Conservation (phyloP, 1,140 invertebrate species). For the Drosophila mauritiana region DNA sequence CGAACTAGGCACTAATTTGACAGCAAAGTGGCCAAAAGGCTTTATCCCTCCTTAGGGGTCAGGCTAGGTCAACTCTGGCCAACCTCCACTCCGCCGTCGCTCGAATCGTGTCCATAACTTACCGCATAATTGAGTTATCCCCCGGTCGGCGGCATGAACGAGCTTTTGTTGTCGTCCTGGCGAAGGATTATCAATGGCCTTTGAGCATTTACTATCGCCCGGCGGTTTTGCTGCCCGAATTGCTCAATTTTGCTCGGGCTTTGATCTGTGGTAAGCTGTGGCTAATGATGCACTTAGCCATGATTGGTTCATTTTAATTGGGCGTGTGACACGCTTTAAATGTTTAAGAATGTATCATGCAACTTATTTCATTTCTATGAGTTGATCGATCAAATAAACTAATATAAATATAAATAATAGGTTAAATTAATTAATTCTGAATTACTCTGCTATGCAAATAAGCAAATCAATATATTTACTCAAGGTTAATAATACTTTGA, state of each 20-base stretch:
- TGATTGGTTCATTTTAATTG: background rate
- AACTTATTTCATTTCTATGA: no score
- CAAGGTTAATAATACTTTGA: no score
- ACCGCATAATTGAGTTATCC: slow-evolving; percentile 67
- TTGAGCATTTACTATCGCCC: slow-evolving; percentile 6
- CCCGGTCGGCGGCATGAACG: slow-evolving; percentile 13
- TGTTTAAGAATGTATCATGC: no score
- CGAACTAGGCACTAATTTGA: slow-evolving; percentile 78
- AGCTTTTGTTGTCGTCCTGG: slow-evolving; percentile 35
- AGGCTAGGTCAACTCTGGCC: slow-evolving; percentile 3
- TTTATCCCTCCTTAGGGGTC: slow-evolving; percentile 19
- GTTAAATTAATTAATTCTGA: no score
- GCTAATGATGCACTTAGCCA: slow-evolving; percentile 3
- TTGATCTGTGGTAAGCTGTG: slow-evolving; percentile 4
- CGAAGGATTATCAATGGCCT: slow-evolving; percentile 44
- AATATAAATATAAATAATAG: no score
- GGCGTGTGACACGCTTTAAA: background rate
- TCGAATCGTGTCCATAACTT: slow-evolving; percentile 38
- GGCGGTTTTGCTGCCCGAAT: background rate
- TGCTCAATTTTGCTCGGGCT: slow-evolving; percentile 5
- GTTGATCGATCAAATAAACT: no score
- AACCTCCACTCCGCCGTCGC: background rate
- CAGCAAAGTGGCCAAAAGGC: slow-evolving; percentile 64
- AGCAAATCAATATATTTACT: no score
- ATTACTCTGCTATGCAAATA: no score